Evolutionary conservation across 2,888 invertebrate genomes (phyloP), one percentile per base, ranked within the genome.

Genomic region (Phrixothrix hirtus): DNA sequence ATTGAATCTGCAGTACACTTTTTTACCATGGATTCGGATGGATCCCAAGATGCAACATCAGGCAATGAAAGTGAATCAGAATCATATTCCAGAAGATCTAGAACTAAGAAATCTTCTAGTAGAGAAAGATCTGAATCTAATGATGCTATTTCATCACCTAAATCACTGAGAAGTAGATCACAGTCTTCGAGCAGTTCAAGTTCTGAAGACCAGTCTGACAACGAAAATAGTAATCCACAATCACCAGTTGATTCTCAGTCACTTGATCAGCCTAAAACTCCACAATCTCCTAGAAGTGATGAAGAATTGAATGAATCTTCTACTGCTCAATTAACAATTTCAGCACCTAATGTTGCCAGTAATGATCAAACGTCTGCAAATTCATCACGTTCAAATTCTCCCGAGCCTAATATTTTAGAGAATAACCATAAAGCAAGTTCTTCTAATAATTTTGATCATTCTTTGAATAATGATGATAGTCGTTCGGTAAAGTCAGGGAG

Each of bases 1-100:
- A 57, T 56, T 62, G 63, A 65, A 57, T 63, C 47, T 43, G 38
- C 59, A 60, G 56, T 49, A 30, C 30, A 7, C 36, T n/a, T 16
- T 2, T 39, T 16, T 47, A 30, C 56, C 51, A 83, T 83, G 82
- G 83, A 83, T 72, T 83, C 83, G 12, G 83, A 83, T 73, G 83
- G 83, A 71, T 83, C 83, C 58, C 76, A 78, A 64, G 82, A 81
- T 75, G 79, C 64, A 36, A 73, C 73, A 43, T 71, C 72, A 15
- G 70, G 69, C 43, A 72, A 70, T 57, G 75, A 74, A 44, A 71
- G 70, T 53, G 70, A 70, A 25, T 64, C 65, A 45, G 68, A 70
- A 54, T 43, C 35, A 2, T 67, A 66, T 7, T 59, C 54, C 1
- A 37, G 57, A 29, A 67, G 66, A 35, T 63, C 64, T 1, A 53